Base-by-base conservation (phyloP, 2,113 vertebrate genomes). In the Orthochromis indermauri region DNA sequence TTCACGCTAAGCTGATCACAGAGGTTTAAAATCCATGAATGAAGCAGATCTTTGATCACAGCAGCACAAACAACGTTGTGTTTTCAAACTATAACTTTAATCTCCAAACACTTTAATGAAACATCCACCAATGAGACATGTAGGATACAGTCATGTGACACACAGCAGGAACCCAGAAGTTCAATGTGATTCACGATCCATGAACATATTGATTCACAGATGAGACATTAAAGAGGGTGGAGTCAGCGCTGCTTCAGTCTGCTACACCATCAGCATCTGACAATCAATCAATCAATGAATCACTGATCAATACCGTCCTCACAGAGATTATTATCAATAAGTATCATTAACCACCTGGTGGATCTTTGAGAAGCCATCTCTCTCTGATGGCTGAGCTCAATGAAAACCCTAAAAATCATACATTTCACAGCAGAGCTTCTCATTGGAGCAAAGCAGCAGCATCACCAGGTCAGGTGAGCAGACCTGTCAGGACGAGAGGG, bases 371-470 rank as follows among this genome's bases (percentile, higher is more conserved):
- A 28, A 6, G 59, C 19, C 82, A 17, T 19, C 85, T 86, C 9
- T 42, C 17, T 86, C 37, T 57, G 28, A 86, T 49, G 53, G 42
- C 13, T 76, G 76, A 76, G 51, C 42, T 76, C 73, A 55, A 26
- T 55, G 26, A 55, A 55, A 55, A 5, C 54, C 54, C 12, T 55
- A 12, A 55, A 55, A 55, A 26, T 0, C 54, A 55, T 0, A 57
- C 54, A 57, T 57, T 57, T 57, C 54, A 57, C 55, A 80, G n/a
- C 33, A 4, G 11, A 83, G 83, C 7, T 21, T 83, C 61, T 90
- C 51, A 86, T 86, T 88, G 59, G 89, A 88, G 86, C 86, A 88
- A 21, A 86, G 81, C 61, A 88, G 61, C 28, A 88, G 53, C 61
- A 91, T 21, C 73, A 90, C 89, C 19, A 85, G 57, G 37, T 90